These are phyloP conservation scores for Zaprionus camerounensis DNA, from an alignment of 1,140 invertebrate species.

Conservation along the genomic window DNA sequence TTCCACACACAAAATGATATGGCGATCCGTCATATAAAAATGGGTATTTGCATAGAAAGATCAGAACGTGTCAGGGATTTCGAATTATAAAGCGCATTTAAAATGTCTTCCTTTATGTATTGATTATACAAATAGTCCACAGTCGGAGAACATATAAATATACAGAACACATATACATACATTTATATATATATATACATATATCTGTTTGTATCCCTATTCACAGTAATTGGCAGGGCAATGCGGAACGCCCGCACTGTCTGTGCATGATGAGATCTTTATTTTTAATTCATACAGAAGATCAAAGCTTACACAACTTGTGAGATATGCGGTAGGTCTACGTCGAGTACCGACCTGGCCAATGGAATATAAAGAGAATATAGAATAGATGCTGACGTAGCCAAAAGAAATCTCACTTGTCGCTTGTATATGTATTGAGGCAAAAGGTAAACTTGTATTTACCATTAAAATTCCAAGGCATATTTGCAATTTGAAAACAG, in stretches of 20 bases:
- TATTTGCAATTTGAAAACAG: constrained; percentile 69
- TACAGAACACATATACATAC: constrained; percentile 21
- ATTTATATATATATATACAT: constrained; percentile 30
- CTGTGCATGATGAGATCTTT: constrained; percentile 68
- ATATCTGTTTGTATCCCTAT: not conserved
- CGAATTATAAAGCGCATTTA: constrained; percentile 17
- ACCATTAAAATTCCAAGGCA: constrained; percentile 77
- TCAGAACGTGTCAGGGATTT: constrained; percentile 52
- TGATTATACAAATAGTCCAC: constrained; percentile 32
- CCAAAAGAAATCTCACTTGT: constrained; percentile 4
- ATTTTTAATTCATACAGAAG: constrained; percentile 70
- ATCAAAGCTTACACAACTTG: constrained; percentile 65
- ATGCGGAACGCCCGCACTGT: constrained; percentile 47
- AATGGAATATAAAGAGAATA: not conserved
- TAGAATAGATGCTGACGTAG: no score
- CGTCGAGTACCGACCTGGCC: constrained; percentile 10
- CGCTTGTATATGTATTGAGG: constrained; percentile 8
- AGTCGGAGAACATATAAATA: not conserved
- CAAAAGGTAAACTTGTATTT: not conserved
- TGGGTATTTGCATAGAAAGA: no score
- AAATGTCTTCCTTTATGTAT: constrained; percentile 34
- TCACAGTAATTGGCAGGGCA: constrained; percentile 60
- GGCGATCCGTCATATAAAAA: no score
- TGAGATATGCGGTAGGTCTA: constrained; percentile 63
- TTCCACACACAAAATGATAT: no score